Evolutionary conservation across 2,797 vertebrate genomes (phyloP).

Genomic region (Anolis apletophallus): DNA sequence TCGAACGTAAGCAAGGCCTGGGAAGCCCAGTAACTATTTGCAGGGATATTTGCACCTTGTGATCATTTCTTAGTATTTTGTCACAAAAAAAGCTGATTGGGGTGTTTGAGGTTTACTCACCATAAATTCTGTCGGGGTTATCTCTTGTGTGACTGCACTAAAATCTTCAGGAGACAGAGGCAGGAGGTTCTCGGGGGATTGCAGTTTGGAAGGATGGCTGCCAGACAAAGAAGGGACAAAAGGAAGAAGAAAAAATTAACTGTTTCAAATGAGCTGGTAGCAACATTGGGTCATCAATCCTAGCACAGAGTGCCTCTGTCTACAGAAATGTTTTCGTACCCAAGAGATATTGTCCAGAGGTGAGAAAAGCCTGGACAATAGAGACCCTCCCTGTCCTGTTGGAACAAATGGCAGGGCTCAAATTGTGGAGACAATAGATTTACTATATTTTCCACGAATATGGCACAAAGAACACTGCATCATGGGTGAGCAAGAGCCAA

Average conservation of each 20-base stretch:
- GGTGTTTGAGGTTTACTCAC: slow-evolving; percentile 71
- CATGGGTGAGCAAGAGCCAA: too few relatives aligned
- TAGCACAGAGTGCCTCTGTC: neutral
- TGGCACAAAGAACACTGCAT: neutral
- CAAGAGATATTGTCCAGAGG: neutral
- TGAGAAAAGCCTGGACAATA: too few relatives aligned
- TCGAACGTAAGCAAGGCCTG: neutral
- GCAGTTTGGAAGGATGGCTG: slow-evolving; percentile 84
- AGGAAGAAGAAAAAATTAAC: neutral
- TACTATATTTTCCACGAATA: too few relatives aligned
- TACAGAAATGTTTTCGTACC: neutral
- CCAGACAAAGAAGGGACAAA: neutral
- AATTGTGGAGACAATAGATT: neutral
- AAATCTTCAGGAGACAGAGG: slow-evolving; percentile 93
- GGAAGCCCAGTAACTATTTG: neutral
- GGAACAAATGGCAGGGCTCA: neutral
- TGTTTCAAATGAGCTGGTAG: neutral
- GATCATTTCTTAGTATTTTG: neutral
- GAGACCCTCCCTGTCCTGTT: neutral
- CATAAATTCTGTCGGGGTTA: slow-evolving; percentile 85
- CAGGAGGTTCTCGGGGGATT: slow-evolving; percentile 82
- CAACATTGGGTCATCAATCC: neutral
- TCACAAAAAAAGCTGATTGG: neutral
- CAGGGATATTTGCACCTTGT: too few relatives aligned
- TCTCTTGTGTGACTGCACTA: slow-evolving; percentile 79